phyloP scores from a whole-genome alignment of 2,113 vertebrate genomes.

The Sprattus sprattus region DNA sequence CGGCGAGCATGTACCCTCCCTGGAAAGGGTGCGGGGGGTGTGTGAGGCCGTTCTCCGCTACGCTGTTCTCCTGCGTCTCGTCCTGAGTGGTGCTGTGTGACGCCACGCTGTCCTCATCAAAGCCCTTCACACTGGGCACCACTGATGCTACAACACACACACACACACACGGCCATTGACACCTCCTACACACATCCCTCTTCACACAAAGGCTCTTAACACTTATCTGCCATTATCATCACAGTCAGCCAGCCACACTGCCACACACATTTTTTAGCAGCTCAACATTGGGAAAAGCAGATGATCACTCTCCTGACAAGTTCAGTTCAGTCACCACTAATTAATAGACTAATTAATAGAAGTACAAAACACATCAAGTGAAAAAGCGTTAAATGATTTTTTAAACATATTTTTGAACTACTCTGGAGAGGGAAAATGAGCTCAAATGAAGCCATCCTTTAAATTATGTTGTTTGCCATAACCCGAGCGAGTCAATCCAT shows the following conservation, averaged over 20 bases:
- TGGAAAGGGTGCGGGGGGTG: constrained; percentile 81
- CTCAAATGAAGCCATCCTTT: too few relatives aligned
- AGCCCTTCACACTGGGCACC: constrained; percentile 82
- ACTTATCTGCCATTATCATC: neutral
- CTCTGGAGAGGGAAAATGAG: too few relatives aligned
- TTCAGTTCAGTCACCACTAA: neutral
- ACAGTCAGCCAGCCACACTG: neutral
- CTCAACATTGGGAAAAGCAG: neutral
- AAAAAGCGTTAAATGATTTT: neutral
- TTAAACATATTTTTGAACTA: too few relatives aligned
- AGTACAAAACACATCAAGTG: neutral
- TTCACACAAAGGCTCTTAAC: neutral
- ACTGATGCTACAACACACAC: constrained; percentile 67
- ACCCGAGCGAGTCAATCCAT: too few relatives aligned
- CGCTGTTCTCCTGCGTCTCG: constrained; percentile 88
- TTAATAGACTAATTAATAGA: neutral
- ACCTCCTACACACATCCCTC: constrained; percentile 6
- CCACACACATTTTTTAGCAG: neutral
- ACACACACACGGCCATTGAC: neutral
- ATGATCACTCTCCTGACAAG: neutral
- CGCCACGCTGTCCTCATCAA: constrained; percentile 93
- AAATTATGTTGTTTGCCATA: too few relatives aligned
- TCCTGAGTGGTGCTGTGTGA: constrained; percentile 90
- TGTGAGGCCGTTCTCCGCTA: constrained; percentile 83
- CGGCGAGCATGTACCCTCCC: constrained; percentile 91